These are phyloP conservation scores for Eulemur rufifrons DNA, from an alignment of 2,113 vertebrate species.

Conservation along the genomic window DNA sequence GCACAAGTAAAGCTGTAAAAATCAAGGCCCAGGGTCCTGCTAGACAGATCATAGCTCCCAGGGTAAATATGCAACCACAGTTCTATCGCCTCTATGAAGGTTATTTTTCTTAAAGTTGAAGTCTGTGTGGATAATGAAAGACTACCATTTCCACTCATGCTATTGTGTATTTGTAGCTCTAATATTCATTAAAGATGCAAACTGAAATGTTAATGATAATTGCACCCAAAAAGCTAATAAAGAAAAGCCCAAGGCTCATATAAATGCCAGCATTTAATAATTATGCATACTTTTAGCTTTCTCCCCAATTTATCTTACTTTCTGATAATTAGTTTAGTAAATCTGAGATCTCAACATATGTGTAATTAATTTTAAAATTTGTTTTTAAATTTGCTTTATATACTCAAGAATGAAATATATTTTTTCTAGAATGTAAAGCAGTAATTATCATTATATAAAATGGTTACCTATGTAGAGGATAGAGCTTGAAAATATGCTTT, in stretches of 20 bases:
- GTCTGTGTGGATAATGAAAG: constrained; percentile 55
- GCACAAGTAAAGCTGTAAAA: background rate
- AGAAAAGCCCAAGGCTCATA: constrained; percentile 82
- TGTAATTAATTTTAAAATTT: constrained; percentile 79
- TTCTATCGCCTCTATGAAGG: background rate
- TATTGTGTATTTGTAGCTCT: constrained; percentile 65
- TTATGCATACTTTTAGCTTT: constrained; percentile 83
- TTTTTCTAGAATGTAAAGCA: constrained; percentile 43
- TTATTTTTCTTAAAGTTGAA: background rate
- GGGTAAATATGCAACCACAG: background rate
- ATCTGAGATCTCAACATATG: constrained; percentile 77
- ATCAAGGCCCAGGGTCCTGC: background rate
- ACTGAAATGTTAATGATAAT: constrained; percentile 86
- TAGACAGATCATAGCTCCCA: background rate
- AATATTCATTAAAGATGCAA: constrained; percentile 82
- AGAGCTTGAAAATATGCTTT: background rate
- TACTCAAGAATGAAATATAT: constrained; percentile 53
- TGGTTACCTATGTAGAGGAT: background rate
- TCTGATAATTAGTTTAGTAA: constrained; percentile 82
- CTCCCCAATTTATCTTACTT: constrained; percentile 80
- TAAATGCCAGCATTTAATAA: constrained; percentile 84
- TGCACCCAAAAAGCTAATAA: constrained; percentile 84
- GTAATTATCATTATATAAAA: background rate
- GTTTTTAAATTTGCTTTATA: constrained; percentile 56
- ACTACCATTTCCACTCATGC: constrained; percentile 48